Percentiles rank a stretch among this genome's conserved stretches.
These are phyloP conservation scores for Trichogramma pretiosum DNA, from an alignment of 1,140 invertebrate species.

Conservation along the genomic window DNA sequence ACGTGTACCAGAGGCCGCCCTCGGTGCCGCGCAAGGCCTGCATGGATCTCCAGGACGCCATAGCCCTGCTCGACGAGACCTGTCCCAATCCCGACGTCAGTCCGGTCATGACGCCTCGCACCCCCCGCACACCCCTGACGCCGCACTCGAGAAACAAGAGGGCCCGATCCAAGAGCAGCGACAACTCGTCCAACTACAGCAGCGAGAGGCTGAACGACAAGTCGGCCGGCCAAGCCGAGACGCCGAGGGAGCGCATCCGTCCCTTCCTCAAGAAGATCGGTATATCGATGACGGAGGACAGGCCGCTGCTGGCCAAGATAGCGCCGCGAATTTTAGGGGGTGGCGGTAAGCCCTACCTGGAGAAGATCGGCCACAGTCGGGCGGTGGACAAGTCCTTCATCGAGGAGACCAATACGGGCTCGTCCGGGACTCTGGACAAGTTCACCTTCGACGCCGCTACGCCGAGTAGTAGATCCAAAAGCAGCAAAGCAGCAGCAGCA, in stretches of 20 bases:
- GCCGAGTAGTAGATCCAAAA: conserved; percentile 8
- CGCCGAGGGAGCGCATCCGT: conserved; percentile 32
- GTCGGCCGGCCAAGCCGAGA: conserved; percentile 24
- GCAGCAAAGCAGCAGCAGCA: not conserved
- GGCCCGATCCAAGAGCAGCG: conserved; percentile 40
- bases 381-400: conserved; percentile 37
- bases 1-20: not conserved
- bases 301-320: conserved; percentile 34
- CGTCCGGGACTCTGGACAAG: conserved; percentile 38
- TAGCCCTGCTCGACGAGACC: conserved; percentile 40
- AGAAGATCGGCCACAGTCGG: conserved; percentile 39
- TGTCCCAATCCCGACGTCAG: conserved; percentile 38
- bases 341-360: conserved; percentile 41
- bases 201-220: conserved; percentile 35
- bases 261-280: conserved; percentile 41
- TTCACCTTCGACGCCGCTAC: conserved; percentile 31
- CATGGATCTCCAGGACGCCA: conserved; percentile 40
- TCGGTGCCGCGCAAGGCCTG: conserved; percentile 32
- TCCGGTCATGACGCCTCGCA: conserved; percentile 35
- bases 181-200: conserved; percentile 40
- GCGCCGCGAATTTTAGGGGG: conserved; percentile 35
- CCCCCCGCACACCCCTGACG: conserved; percentile 35
- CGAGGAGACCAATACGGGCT: conserved; percentile 39
- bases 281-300: conserved; percentile 40
- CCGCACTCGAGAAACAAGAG: conserved; percentile 33